Percentiles rank a stretch among this genome's conserved stretches.
phyloP scores from a whole-genome alignment of 2,888 invertebrate genomes.

The Drosophila setosimentum region DNA sequence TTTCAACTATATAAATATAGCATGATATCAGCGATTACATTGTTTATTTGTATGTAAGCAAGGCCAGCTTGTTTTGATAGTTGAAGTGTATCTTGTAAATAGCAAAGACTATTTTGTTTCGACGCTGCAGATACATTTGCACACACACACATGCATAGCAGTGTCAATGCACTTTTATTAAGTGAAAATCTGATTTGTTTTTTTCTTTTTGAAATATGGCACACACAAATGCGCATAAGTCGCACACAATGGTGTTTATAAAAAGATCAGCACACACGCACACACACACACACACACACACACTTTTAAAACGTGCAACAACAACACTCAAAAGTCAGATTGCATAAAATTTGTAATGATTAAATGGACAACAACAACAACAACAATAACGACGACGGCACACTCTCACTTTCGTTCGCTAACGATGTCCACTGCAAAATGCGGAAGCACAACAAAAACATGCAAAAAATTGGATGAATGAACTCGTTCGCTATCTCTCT shows the following conservation, averaged over 20 bases:
- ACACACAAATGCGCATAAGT: conserved; percentile 37
- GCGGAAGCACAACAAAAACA: conserved; percentile 62
- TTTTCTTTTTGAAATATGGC: conserved; percentile 43
- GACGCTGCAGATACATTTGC: not conserved
- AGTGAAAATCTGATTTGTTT: conserved; percentile 36
- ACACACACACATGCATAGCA: not conserved
- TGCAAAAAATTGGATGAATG: conserved; percentile 70
- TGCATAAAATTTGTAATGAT: conserved; percentile 80
- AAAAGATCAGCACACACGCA: conserved; percentile 61
- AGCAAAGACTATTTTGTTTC: not conserved
- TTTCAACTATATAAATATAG: conserved; percentile 34
- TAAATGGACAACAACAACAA: conserved; percentile 55
- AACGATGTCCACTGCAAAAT: conserved; percentile 52
- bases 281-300: conserved; percentile 7
- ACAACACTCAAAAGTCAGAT: conserved; percentile 56
- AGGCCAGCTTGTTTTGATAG: conserved; percentile 12
- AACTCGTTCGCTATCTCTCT: conserved; percentile 41
- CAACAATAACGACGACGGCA: conserved; percentile 11
- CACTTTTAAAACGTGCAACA: conserved; percentile 17
- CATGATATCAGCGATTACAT: conserved; percentile 28
- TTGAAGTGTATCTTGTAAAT: conserved; percentile 3
- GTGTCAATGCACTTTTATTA: conserved; percentile 69
- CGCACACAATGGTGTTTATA: conserved; percentile 48
- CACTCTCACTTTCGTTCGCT: conserved; percentile 70
- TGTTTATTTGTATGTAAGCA: conserved; percentile 17